A percentile compares a stretch with the other conserved stretches of the same genome.
Conservation (phyloP, 2,888 invertebrate genomes). For the Toxonevra muliebris region DNA sequence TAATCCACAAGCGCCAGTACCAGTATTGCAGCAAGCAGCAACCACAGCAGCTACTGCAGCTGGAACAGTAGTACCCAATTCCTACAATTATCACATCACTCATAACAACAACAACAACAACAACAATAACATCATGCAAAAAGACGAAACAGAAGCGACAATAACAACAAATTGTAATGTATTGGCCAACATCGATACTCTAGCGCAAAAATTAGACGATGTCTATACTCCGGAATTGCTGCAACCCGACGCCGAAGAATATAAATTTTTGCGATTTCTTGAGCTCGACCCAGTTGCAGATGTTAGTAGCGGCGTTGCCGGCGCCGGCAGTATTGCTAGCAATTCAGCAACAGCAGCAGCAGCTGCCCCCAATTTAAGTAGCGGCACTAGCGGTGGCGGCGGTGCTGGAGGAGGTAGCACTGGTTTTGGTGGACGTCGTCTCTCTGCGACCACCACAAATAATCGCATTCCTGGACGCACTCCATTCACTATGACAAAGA, state of each 20-base stretch:
- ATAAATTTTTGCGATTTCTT: constrained; percentile 77
- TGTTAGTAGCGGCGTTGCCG: constrained; percentile 48
- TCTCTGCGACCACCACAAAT: constrained; percentile 33
- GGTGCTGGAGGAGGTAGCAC: constrained; percentile 11
- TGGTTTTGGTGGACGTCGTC: constrained; percentile 52
- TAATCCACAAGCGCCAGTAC: constrained; percentile 61
- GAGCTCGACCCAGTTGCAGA: constrained; percentile 77
- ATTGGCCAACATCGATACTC: constrained; percentile 27
- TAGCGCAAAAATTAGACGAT: constrained; percentile 13
- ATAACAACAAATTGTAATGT: too few relatives aligned
- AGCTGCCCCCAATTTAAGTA: constrained; percentile 6
- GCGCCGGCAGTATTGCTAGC: constrained; percentile 48
- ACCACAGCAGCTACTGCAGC: constrained; percentile 34
- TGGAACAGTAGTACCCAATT: constrained; percentile 3
- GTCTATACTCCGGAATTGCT: constrained; percentile 52
- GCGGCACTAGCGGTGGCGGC: constrained; percentile 42
- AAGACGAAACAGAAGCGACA: constrained; percentile 21
- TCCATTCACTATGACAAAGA: constrained; percentile 83
- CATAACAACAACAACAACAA: constrained; percentile 37
- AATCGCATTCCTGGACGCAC: constrained; percentile 72
- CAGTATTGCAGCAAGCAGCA: constrained; percentile 29
- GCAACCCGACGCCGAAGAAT: constrained; percentile 77
- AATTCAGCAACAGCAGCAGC: not conserved
- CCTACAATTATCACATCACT: constrained; percentile 10
- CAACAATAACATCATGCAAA: constrained; percentile 28